phyloP scores from a whole-genome alignment of 2,797 vertebrate species.

The Bovichtus variegatus region DNA sequence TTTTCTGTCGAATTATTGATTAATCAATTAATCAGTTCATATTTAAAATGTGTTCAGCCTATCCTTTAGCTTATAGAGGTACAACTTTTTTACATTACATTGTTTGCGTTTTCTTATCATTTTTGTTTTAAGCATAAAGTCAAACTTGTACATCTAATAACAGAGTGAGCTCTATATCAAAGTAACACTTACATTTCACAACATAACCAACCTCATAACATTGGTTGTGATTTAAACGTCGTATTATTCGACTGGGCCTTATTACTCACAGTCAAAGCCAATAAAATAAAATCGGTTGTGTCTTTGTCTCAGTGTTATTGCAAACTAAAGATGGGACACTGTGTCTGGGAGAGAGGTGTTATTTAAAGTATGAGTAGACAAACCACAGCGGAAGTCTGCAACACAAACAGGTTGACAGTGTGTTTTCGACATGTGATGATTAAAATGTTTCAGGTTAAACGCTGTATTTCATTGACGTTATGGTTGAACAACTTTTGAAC shows the following conservation, averaged over 20 bases:
- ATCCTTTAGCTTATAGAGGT: background rate
- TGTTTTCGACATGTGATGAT: conserved; percentile 26
- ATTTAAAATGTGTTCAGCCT: too few relatives aligned
- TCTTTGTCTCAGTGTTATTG: conserved; percentile 25
- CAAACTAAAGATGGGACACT: conserved; percentile 15
- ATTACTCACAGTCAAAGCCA: conserved; percentile 25
- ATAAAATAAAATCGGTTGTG: conserved; percentile 45
- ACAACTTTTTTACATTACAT: background rate
- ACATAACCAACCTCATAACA: background rate
- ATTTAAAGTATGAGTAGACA: conserved; percentile 35
- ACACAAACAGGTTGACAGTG: conserved; percentile 17
- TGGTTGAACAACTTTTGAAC: background rate
- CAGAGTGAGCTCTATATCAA: background rate
- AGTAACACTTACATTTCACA: background rate
- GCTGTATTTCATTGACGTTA: conserved; percentile 2
- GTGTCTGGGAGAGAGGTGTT: conserved; percentile 32
- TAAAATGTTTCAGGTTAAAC: conserved; percentile 28
- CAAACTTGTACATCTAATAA: background rate
- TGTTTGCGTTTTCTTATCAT: background rate
- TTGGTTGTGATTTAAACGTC: background rate
- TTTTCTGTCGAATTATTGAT: background rate
- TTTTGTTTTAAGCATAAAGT: background rate
- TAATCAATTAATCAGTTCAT: background rate
- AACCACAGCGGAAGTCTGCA: conserved; percentile 44
- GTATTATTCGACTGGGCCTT: background rate